phyloP scores from a whole-genome alignment of 1,140 invertebrate species.

The Brachionus calyciflorus region DNA sequence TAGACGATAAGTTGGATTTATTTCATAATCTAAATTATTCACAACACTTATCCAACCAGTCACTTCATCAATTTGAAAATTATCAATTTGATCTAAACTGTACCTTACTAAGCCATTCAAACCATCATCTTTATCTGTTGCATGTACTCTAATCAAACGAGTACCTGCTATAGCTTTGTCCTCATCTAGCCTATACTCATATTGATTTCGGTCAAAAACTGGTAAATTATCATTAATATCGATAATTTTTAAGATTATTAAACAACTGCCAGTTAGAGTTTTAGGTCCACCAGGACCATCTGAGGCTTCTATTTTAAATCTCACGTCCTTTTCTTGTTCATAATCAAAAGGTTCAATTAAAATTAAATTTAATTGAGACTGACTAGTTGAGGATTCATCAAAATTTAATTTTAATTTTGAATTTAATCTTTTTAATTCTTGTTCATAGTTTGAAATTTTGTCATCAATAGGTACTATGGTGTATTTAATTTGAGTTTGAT shows the following conservation, averaged over 20 bases:
- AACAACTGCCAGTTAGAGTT: slow-evolving; percentile 16
- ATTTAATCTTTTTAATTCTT: neutral
- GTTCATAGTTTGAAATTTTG: neutral
- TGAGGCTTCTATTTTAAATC: slow-evolving; percentile 35
- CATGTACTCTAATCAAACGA: slow-evolving; percentile 38
- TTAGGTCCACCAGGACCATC: neutral
- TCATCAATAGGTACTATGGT: slow-evolving; percentile 10
- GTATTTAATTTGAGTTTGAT: slow-evolving; percentile 15
- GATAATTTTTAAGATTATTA: slow-evolving; percentile 35
- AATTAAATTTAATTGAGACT: slow-evolving; percentile 19
- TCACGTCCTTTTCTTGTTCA: neutral
- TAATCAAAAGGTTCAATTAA: slow-evolving; percentile 32
- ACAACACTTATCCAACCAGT: slow-evolving; percentile 29
- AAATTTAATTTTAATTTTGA: slow-evolving; percentile 12
- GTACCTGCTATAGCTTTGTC: neutral
- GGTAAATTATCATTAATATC: slow-evolving; percentile 46
- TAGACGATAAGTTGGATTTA: neutral
- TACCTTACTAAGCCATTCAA: slow-evolving; percentile 21
- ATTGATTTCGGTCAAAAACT: slow-evolving; percentile 26
- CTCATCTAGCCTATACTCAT: slow-evolving; percentile 34
- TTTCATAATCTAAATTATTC: slow-evolving; percentile 1
- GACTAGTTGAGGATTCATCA: slow-evolving; percentile 10
- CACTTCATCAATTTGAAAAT: slow-evolving; percentile 5
- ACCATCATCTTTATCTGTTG: slow-evolving; percentile 24
- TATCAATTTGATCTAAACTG: neutral